Evolutionary conservation across 2,888 invertebrate species (phyloP).

Genomic region (Microctonus hyperodae): DNA sequence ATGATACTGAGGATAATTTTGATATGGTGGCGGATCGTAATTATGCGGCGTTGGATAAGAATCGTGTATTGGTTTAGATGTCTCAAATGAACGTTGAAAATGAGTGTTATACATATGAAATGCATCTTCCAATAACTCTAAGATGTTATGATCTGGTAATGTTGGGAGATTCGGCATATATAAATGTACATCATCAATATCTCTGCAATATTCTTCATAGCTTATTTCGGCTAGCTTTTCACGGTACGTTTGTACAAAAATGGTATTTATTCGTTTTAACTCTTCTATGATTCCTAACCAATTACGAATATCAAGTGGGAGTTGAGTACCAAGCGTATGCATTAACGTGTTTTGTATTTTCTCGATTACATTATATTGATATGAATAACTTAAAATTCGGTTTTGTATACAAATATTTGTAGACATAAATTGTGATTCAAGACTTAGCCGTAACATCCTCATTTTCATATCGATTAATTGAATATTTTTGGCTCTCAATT

Average conservation of each 20-base stretch:
- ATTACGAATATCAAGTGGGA: neutral
- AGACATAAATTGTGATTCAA: slow-evolving; percentile 20
- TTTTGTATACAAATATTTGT: neutral
- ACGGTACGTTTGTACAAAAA: neutral
- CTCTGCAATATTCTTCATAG: neutral
- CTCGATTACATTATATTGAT: neutral
- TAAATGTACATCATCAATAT: slow-evolving; percentile 1
- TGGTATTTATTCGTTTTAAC: neutral
- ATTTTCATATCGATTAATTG: neutral
- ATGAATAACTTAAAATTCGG: neutral
- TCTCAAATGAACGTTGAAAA: neutral
- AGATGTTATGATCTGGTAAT: slow-evolving; percentile 17
- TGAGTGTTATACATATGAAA: slow-evolving; percentile 19
- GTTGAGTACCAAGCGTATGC: neutral
- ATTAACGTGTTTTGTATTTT: slow-evolving; percentile 14
- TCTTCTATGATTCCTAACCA: slow-evolving; percentile 9
- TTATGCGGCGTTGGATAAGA: neutral
- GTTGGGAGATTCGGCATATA: neutral
- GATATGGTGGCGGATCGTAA: neutral
- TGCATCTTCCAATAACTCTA: slow-evolving; percentile 16
- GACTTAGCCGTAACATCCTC: slow-evolving; percentile 12
- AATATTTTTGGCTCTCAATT: neutral
- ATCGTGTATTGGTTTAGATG: neutral
- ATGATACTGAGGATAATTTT: neutral
- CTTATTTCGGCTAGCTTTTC: neutral